Base-by-base conservation (phyloP, 2,797 vertebrate species). In the Anolis apletophallus region DNA sequence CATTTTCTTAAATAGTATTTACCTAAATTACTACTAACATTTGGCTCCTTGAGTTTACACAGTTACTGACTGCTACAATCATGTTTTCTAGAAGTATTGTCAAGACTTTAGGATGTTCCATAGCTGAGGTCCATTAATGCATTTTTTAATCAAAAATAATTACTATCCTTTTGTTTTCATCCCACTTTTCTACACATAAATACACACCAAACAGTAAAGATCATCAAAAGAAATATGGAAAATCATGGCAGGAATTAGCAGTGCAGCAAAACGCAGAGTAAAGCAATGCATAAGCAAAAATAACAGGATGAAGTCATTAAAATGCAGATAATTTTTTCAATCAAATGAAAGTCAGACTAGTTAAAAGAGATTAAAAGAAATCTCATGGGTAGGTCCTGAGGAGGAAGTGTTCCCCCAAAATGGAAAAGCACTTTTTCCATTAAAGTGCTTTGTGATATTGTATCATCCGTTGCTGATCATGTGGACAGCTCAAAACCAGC, bases 11-110 rank as follows among this genome's bases (percentile, higher is more conserved):
- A 74, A 67, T 19, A 64, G 3, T 61, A 71, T 69, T 80, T 86
- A 80, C 40, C 77, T 40, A n/a, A n/a, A 1, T 40, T 59, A 32
- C 0, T 19, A 0, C n/a, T 72, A 57, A 82, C 52, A 52, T 0
- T 0, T n/a, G 86, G 64, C 55, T 76, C 32, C 12, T 40, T 75
- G 87, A 71, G 82, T 76, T 26, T 7, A 67, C 76, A 73, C 32
- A 0, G 13, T 82, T 84, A 91, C 85, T 90, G 92, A 77, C 23
- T 2, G 7, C 26, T 59, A 86, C 91, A 88, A 46, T 86, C 91
- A 89, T 0, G 8, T 29, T 55, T 46, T 40, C 32, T 16, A 68
- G 14, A 85, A 16, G 46, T 46, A 46, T 46, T 34, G 13, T 14
- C 55, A 40, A 40, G 40, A 34, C 54, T 69, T 69, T 67, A n/a